Evolutionary conservation across 2,888 invertebrate species (phyloP).

Genomic region (Eristalis pertinax): DNA sequence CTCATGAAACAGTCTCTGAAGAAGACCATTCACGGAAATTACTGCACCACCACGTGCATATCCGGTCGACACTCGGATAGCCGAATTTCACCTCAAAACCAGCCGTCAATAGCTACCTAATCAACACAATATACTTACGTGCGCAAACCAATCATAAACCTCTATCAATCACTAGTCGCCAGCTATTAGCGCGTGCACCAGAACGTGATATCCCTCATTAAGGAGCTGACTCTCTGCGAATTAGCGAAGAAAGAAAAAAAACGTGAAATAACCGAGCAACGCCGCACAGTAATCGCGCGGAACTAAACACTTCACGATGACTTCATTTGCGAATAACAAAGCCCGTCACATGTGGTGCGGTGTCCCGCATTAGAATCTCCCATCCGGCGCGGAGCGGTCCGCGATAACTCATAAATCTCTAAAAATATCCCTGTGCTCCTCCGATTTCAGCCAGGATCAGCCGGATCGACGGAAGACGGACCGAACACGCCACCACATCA

Average conservation of each 20-base stretch:
- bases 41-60: too few species aligned
- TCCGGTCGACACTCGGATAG: neutral
- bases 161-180: conserved; percentile 19
- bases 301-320: conserved; percentile 67
- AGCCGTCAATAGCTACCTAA: neutral
- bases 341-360: conserved; percentile 23
- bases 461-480: conserved; percentile 12
- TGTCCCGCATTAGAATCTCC: conserved; percentile 50
- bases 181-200: conserved; percentile 23
- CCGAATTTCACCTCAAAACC: neutral
- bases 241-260: neutral
- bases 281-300: conserved; percentile 37
- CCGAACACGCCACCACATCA: conserved; percentile 4
- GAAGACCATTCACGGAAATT: too few species aligned
- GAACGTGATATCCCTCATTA: conserved; percentile 31
- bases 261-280: neutral
- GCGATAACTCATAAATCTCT: conserved; percentile 64
- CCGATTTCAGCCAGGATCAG: conserved; percentile 64
- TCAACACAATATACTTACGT: conserved; percentile 1
- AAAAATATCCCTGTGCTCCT: conserved; percentile 64
- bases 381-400: neutral
- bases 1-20: too few species aligned
- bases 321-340: conserved; percentile 60
- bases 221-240: neutral
- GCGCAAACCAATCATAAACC: conserved; percentile 9